A percentile compares a stretch with the other conserved stretches of the same genome.
These are phyloP conservation scores for Callosobruchus maculatus DNA, from an alignment of 2,888 invertebrate species.

Conservation along the genomic window DNA sequence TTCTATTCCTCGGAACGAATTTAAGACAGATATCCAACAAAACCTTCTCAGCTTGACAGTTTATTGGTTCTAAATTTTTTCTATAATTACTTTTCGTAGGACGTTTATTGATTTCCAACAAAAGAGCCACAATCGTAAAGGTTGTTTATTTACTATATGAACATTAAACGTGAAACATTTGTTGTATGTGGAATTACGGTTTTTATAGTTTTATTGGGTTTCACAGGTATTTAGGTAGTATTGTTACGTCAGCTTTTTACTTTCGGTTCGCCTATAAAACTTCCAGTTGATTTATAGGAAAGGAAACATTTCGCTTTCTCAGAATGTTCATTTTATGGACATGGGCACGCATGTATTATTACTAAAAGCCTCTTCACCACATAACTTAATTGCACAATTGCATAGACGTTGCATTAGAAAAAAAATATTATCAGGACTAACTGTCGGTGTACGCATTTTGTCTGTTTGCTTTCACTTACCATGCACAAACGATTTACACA, in stretches of 20 bases:
- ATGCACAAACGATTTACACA: no score
- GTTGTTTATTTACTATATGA: constrained; percentile 21
- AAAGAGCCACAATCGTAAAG: constrained; percentile 23
- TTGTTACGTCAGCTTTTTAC: background rate
- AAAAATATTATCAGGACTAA: no score
- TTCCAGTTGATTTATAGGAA: background rate
- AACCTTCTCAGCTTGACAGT: background rate
- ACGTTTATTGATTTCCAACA: constrained; percentile 27
- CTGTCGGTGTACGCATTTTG: no score
- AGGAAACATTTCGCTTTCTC: background rate
- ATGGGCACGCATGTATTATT: background rate
- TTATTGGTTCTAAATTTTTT: background rate
- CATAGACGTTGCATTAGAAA: no score
- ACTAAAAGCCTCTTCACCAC: background rate
- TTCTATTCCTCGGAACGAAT: background rate
- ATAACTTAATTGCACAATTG: background rate
- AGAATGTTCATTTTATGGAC: background rate
- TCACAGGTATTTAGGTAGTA: constrained; percentile 10
- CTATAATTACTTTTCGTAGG: constrained; percentile 2
- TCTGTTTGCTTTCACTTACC: no score
- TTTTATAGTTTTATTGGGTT: constrained; percentile 10
- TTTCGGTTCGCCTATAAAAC: background rate
- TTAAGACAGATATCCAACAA: background rate
- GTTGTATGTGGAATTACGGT: constrained; percentile 21
- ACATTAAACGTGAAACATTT: constrained; percentile 27